These are phyloP conservation scores for Noturus placidus DNA, from an alignment of 2,113 vertebrate genomes.

Conservation along the genomic window DNA sequence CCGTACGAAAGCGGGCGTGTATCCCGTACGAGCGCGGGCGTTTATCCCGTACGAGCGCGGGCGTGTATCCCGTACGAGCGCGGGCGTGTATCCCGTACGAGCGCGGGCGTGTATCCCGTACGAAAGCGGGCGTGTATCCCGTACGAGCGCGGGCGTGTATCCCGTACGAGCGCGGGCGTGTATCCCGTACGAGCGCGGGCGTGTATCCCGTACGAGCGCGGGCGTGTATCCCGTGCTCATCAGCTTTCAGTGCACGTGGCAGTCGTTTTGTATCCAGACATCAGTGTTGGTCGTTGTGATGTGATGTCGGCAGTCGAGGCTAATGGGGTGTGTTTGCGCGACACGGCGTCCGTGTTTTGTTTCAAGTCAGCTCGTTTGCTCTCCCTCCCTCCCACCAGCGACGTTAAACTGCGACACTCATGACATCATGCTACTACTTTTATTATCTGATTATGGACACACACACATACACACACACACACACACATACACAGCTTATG, in stretches of 20 bases:
- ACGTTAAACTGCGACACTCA: conserved; percentile 11
- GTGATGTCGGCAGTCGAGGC: not conserved
- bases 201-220: not conserved
- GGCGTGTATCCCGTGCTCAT: not conserved
- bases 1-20: not conserved
- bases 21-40: too few species aligned
- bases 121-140: too few species aligned
- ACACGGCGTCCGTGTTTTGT: not conserved
- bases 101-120: not conserved
- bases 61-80: not conserved
- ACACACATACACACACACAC: conserved; percentile 3
- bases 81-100: not conserved
- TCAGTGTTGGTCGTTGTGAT: conserved; percentile 1
- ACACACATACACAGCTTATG: not conserved
- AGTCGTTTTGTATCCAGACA: not conserved
- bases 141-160: not conserved
- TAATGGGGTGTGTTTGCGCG: conserved; percentile 18
- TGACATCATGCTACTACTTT: conserved; percentile 17
- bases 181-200: not conserved
- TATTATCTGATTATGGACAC: not conserved
- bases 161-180: not conserved
- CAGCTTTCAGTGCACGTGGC: not conserved
- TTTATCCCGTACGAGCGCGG: not conserved
- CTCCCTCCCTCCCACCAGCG: not conserved
- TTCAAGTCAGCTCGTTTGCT: not conserved